Conservation (phyloP, 1,140 invertebrate species). For the Thaumetopoea pityocampa region DNA sequence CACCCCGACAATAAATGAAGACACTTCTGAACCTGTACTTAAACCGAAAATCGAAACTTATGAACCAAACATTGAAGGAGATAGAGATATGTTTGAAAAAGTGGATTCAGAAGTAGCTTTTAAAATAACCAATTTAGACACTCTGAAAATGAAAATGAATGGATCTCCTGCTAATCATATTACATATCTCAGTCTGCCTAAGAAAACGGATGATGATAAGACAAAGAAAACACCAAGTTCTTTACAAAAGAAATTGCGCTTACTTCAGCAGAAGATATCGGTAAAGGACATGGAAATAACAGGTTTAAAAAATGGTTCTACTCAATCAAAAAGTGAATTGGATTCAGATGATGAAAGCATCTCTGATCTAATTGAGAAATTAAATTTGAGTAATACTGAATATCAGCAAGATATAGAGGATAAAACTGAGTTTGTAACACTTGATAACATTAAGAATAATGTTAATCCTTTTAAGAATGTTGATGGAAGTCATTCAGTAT, state of each 20-base stretch:
- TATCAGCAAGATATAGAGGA: too few relatives aligned
- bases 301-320: background rate
- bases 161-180: background rate
- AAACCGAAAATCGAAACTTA: too few relatives aligned
- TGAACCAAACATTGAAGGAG: background rate
- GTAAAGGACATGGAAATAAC: too few relatives aligned
- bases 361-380: constrained; percentile 13
- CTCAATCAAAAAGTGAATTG: background rate
- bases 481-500: constrained; percentile 44
- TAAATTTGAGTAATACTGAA: too few relatives aligned
- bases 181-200: background rate
- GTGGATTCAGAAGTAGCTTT: constrained; percentile 31
- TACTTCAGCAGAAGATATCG: background rate
- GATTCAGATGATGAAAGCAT: constrained; percentile 27
- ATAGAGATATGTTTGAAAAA: constrained; percentile 19
- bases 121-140: constrained; percentile 30
- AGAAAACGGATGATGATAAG: too few relatives aligned
- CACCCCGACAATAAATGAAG: background rate
- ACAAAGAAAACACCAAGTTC: background rate
- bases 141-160: constrained; percentile 17
- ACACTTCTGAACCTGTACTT: too few relatives aligned
- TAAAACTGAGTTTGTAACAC: background rate
- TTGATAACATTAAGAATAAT: constrained; percentile 19
- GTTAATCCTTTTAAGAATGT: constrained; percentile 58
- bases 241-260: too few relatives aligned